Conservation (phyloP, 2,113 vertebrate genomes). For the Charina bottae region DNA sequence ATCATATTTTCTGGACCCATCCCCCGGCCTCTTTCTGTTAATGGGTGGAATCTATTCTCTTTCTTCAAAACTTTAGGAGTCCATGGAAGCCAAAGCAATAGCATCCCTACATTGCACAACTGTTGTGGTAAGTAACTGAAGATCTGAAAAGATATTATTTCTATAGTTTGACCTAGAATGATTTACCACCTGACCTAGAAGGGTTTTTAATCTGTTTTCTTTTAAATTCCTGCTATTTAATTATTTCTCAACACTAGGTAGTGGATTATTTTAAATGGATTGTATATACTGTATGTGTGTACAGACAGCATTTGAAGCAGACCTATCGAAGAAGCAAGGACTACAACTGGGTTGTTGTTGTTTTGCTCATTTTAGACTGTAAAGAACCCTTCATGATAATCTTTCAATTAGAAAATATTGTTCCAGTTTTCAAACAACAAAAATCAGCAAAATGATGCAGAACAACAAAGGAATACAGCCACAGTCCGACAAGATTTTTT, state of each 20-base stretch:
- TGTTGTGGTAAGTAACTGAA: neutral
- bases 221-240: neutral
- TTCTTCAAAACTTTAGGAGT: neutral
- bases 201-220: neutral
- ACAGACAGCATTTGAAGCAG: neutral
- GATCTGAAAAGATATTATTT: neutral
- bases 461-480: slow-evolving; percentile 38
- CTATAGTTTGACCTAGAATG: neutral
- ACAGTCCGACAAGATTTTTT: slow-evolving; percentile 44
- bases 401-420: slow-evolving; percentile 9
- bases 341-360: too few species aligned
- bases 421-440: slow-evolving; percentile 26
- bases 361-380: neutral
- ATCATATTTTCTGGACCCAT: neutral
- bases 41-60: neutral
- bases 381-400: neutral
- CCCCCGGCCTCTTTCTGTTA: neutral
- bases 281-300: neutral
- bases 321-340: neutral
- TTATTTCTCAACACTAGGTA: neutral
- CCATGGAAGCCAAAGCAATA: neutral
- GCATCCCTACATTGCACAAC: neutral
- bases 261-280: neutral
- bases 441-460: slow-evolving; percentile 32
- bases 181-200: neutral